Evolutionary conservation across 2,888 invertebrate genomes (phyloP).

Genomic region (Cryptus armator): DNA sequence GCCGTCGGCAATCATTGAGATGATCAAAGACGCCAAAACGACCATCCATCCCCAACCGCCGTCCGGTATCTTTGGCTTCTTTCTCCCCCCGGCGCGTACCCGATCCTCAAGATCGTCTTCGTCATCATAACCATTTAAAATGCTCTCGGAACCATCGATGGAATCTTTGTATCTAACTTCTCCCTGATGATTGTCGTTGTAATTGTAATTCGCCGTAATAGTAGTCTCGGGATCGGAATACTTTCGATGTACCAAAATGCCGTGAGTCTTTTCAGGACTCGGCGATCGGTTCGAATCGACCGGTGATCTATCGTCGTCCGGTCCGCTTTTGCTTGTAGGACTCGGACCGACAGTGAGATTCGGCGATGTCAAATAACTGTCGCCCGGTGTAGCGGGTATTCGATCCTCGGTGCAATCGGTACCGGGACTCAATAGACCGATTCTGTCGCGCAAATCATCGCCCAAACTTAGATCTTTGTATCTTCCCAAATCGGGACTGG

Average conservation of each 20-base stretch:
- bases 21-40: conserved; percentile 93
- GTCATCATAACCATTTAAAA: conserved; percentile 84
- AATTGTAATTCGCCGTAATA: conserved; percentile 74
- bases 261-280: conserved; percentile 67
- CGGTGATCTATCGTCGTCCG: conserved; percentile 26
- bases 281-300: background rate
- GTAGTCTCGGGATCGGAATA: conserved; percentile 71
- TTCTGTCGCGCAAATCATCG: conserved; percentile 71
- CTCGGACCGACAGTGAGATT: conserved; percentile 74
- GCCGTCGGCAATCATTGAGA: conserved; percentile 96
- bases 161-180: conserved; percentile 86
- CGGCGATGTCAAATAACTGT: conserved; percentile 71
- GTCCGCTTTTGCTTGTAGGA: conserved; percentile 64
- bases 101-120: conserved; percentile 74
- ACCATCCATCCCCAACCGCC: conserved; percentile 97
- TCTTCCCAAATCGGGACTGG: conserved; percentile 68
- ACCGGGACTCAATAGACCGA: conserved; percentile 72
- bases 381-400: conserved; percentile 73
- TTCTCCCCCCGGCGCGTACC: conserved; percentile 77
- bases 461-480: conserved; percentile 72
- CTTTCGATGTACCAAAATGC: conserved; percentile 71
- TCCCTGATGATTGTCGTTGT: conserved; percentile 85
- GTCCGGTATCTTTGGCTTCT: conserved; percentile 89
- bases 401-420: conserved; percentile 76
- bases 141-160: conserved; percentile 86